Percentiles rank a stretch among this genome's conserved stretches.
Conservation (phyloP, 2,888 invertebrate genomes). For the Drosophila parthenogenetica region DNA sequence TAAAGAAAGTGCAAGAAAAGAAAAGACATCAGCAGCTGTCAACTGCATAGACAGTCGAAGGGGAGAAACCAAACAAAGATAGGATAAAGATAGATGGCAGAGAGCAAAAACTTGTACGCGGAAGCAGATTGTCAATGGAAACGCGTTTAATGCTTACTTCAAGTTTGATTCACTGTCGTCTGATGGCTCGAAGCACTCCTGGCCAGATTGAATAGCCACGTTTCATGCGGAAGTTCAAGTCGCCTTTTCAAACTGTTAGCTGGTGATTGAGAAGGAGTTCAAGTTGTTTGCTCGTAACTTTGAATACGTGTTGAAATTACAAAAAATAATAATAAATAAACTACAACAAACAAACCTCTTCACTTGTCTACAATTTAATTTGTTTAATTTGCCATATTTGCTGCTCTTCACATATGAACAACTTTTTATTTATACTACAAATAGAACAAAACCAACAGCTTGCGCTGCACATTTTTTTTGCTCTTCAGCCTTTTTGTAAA, state of each 20-base stretch:
- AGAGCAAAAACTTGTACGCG: slow-evolving; percentile 56
- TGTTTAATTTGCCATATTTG: slow-evolving; percentile 63
- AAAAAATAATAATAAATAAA: background rate
- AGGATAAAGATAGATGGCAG: slow-evolving; percentile 22
- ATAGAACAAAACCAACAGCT: slow-evolving; percentile 20
- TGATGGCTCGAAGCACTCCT: slow-evolving; percentile 21
- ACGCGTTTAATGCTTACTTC: slow-evolving; percentile 63
- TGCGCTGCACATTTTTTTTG: slow-evolving; percentile 7
- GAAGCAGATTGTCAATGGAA: slow-evolving; percentile 74
- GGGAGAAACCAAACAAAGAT: slow-evolving; percentile 2
- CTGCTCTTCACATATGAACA: slow-evolving; percentile 53
- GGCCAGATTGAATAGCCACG: slow-evolving; percentile 38
- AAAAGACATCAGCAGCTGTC: slow-evolving; percentile 35
- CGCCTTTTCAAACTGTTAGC: slow-evolving; percentile 11
- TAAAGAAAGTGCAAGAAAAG: slow-evolving; percentile 3
- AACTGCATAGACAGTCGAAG: slow-evolving; percentile 15
- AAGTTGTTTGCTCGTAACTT: slow-evolving; percentile 35
- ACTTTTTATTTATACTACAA: slow-evolving; percentile 38
- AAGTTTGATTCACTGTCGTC: slow-evolving; percentile 61
- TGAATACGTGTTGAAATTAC: slow-evolving; percentile 46
- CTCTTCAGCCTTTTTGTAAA: slow-evolving; percentile 5
- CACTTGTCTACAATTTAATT: slow-evolving; percentile 53
- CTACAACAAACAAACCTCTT: slow-evolving; percentile 7
- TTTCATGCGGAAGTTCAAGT: slow-evolving; percentile 59
- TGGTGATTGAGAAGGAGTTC: slow-evolving; percentile 18